Conservation (phyloP, 2,888 invertebrate genomes). For the Acanthacorydalis orientalis region DNA sequence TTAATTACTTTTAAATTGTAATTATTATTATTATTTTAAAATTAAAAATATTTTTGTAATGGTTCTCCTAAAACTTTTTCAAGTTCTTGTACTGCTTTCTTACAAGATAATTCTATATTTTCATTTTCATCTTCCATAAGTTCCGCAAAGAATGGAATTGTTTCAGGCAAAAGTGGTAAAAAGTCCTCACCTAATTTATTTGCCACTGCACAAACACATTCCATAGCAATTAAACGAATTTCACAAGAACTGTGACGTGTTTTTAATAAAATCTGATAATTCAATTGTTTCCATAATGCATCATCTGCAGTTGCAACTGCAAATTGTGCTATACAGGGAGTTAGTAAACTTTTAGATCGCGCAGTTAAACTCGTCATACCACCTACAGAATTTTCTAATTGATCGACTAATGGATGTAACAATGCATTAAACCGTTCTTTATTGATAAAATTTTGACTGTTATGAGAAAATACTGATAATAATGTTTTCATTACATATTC, state of each 20-base stretch:
- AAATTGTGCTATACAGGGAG: slow-evolving; percentile 69
- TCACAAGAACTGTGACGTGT: slow-evolving; percentile 59
- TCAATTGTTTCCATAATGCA: slow-evolving; percentile 74
- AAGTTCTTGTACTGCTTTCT: slow-evolving; percentile 64
- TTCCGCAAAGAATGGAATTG: slow-evolving; percentile 86
- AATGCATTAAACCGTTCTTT: slow-evolving; percentile 70
- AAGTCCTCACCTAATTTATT: slow-evolving; percentile 77
- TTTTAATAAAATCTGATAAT: slow-evolving; percentile 79
- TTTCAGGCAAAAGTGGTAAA: slow-evolving; percentile 75
- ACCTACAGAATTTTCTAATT: slow-evolving; percentile 62
- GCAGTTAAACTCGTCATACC: slow-evolving; percentile 39
- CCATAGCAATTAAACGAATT: slow-evolving; percentile 55
- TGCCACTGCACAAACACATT: slow-evolving; percentile 61
- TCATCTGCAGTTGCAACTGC: slow-evolving; percentile 72
- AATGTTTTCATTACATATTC: slow-evolving; percentile 60
- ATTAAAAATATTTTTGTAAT: slow-evolving; percentile 72
- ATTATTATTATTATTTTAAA: too few species aligned
- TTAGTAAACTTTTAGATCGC: slow-evolving; percentile 42
- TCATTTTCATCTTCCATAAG: slow-evolving; percentile 80
- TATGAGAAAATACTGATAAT: slow-evolving; percentile 61
- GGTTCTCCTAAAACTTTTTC: slow-evolving; percentile 82
- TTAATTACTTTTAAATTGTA: too few species aligned
- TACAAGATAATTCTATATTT: slow-evolving; percentile 62
- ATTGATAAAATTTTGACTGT: slow-evolving; percentile 69
- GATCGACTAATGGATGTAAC: slow-evolving; percentile 78